phyloP scores from a whole-genome alignment of 1,140 invertebrate genomes.

The Meloidogyne exigua region DNA sequence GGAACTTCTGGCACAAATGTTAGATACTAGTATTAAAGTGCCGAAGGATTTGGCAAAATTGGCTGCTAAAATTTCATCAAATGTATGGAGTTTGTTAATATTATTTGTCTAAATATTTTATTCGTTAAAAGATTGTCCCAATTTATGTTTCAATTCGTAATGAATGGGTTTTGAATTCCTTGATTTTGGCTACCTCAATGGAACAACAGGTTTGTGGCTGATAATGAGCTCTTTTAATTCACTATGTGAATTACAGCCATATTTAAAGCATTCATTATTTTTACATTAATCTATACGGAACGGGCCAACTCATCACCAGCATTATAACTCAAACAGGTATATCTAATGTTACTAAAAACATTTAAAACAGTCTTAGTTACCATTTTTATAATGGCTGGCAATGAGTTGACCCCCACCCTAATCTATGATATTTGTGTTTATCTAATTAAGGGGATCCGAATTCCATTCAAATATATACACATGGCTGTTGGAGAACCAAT shows the following conservation, averaged over 20 bases:
- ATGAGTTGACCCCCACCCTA: too few relatives aligned
- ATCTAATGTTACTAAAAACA: too few relatives aligned
- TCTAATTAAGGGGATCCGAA: slow-evolving; percentile 49
- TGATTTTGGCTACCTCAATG: slow-evolving; percentile 47
- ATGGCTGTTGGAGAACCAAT: slow-evolving; percentile 31
- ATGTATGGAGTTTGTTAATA: background rate
- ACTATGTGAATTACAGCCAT: too few relatives aligned
- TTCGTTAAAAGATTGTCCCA: slow-evolving; percentile 49
- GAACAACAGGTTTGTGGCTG: slow-evolving; percentile 34
- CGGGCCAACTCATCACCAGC: too few relatives aligned
- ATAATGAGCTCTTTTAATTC: too few relatives aligned
- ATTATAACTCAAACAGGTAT: too few relatives aligned
- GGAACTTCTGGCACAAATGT: slow-evolving; percentile 45
- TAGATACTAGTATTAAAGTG: slow-evolving; percentile 19
- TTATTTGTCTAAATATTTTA: slow-evolving; percentile 36
- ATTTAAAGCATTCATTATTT: too few relatives aligned
- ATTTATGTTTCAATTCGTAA: slow-evolving; percentile 60
- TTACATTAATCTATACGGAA: too few relatives aligned
- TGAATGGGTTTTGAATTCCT: slow-evolving; percentile 46
- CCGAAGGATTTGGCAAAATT: slow-evolving; percentile 57
- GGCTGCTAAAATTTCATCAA: slow-evolving; percentile 22
- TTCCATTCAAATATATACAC: slow-evolving; percentile 38
- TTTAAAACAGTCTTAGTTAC: too few relatives aligned
- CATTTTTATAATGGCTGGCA: too few relatives aligned
- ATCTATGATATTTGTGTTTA: background rate